phyloP scores from a whole-genome alignment of 64 coral and sea anemone genomes.

The Acropora yongei region DNA sequence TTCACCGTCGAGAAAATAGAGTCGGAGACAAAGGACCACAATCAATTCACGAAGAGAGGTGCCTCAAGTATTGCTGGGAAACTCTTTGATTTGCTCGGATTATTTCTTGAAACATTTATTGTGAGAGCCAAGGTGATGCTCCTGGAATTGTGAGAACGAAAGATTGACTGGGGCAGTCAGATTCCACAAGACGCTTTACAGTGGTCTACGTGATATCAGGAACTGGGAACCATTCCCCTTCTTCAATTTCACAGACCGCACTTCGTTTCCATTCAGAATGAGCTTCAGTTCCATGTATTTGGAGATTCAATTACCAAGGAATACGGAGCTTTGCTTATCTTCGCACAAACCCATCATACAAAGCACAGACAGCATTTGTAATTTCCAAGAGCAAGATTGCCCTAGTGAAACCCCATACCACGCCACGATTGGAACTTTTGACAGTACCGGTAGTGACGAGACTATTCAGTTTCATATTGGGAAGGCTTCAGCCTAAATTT shows the following conservation, averaged over 20 bases:
- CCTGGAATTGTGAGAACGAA: slow-evolving; percentile 46
- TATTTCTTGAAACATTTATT: background rate
- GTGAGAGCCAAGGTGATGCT: slow-evolving; percentile 44
- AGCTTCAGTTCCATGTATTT: background rate
- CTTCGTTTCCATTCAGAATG: background rate
- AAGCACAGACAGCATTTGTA: background rate
- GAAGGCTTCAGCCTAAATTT: background rate
- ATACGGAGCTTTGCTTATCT: background rate
- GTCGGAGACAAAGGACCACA: background rate
- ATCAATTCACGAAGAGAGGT: background rate
- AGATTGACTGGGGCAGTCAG: slow-evolving; percentile 8
- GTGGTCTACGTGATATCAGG: background rate
- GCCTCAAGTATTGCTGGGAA: slow-evolving; percentile 19
- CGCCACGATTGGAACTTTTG: background rate
- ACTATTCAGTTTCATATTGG: background rate
- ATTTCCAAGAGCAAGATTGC: background rate
- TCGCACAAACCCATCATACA: background rate
- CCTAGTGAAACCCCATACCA: background rate
- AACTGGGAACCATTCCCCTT: too few species aligned
- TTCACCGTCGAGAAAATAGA: background rate
- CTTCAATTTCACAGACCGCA: too few species aligned
- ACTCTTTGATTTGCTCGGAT: slow-evolving; percentile 49
- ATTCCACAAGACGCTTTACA: background rate
- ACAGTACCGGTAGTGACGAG: too few species aligned
- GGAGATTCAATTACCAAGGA: background rate